Evolutionary conservation across 2,888 invertebrate species (phyloP).

Genomic region (Dicyrtoma fusca): DNA sequence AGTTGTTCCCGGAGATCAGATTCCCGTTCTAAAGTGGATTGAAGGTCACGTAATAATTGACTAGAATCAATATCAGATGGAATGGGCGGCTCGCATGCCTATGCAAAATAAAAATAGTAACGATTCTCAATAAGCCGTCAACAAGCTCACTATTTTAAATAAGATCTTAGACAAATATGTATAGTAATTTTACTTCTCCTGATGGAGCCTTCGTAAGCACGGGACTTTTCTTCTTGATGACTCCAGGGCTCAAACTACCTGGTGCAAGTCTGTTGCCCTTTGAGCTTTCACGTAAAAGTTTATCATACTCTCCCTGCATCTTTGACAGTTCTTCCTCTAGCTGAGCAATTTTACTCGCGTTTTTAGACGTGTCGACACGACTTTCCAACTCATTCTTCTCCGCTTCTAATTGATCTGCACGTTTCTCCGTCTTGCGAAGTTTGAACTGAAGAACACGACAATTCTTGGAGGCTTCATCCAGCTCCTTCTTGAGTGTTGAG

Average conservation of each 20-base stretch:
- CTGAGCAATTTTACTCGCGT: slow-evolving; percentile 73
- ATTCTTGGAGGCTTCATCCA: slow-evolving; percentile 94
- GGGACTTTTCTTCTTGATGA: slow-evolving; percentile 53
- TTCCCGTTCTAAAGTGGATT: slow-evolving; percentile 90
- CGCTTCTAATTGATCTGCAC: slow-evolving; percentile 80
- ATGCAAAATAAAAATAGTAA: slow-evolving; percentile 2
- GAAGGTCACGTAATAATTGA: slow-evolving; percentile 80
- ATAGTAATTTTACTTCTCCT: slow-evolving; percentile 48
- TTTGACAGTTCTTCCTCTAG: slow-evolving; percentile 83
- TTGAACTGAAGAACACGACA: slow-evolving; percentile 98
- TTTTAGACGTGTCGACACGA: slow-evolving; percentile 58
- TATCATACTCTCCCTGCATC: slow-evolving; percentile 72
- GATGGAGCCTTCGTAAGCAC: slow-evolving; percentile 55
- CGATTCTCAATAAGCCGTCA: background rate
- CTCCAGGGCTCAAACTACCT: slow-evolving; percentile 40
- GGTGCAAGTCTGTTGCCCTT: slow-evolving; percentile 65
- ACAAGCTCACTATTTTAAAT: background rate
- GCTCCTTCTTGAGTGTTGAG: slow-evolving; percentile 87
- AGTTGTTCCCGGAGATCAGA: slow-evolving; percentile 91
- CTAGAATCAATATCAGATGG: slow-evolving; percentile 65
- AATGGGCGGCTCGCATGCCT: slow-evolving; percentile 51
- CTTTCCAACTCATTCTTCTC: slow-evolving; percentile 73
- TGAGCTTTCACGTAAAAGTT: slow-evolving; percentile 75
- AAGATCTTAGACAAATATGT: background rate
- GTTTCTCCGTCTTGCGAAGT: slow-evolving; percentile 91